Conservation (phyloP, 2,113 vertebrate genomes). For the Globicephala melas region DNA sequence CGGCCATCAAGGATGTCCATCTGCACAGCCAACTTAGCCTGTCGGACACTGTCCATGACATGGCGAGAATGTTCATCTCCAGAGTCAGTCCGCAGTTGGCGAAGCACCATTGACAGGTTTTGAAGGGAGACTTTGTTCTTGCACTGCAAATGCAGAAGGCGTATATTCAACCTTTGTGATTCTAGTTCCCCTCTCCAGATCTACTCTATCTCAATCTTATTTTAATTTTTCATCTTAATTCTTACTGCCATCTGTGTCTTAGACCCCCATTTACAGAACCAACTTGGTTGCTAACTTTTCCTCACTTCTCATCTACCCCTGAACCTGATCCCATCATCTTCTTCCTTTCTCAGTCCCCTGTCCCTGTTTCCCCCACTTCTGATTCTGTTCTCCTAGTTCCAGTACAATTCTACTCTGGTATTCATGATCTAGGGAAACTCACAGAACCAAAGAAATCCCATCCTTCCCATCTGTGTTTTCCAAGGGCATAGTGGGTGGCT, state of each 20-base stretch:
- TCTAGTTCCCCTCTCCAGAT: not conserved
- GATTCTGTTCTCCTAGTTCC: slow-evolving; percentile 29
- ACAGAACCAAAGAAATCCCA: not conserved
- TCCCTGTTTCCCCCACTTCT: not conserved
- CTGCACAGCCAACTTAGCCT: slow-evolving; percentile 90
- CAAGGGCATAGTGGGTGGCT: not conserved
- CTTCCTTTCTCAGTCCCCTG: not conserved
- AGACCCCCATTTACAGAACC: not conserved
- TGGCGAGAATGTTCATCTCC: slow-evolving; percentile 82
- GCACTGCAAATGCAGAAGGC: slow-evolving; percentile 76
- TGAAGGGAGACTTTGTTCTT: slow-evolving; percentile 93
- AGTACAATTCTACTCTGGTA: not conserved
- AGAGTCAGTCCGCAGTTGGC: slow-evolving; percentile 83
- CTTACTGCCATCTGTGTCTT: not conserved
- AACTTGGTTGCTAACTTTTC: not conserved
- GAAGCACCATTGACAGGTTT: slow-evolving; percentile 93
- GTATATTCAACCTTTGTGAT: not conserved
- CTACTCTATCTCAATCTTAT: not conserved
- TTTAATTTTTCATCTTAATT: slow-evolving; percentile 17
- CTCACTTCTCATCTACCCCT: not conserved
- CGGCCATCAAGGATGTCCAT: slow-evolving; percentile 90
- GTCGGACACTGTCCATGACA: slow-evolving; percentile 89
- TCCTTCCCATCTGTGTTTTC: not conserved
- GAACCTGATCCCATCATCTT: not conserved
- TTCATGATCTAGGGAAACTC: not conserved